Conservation (phyloP, 1,140 invertebrate genomes). For the Aphaenogaster floridana region DNA sequence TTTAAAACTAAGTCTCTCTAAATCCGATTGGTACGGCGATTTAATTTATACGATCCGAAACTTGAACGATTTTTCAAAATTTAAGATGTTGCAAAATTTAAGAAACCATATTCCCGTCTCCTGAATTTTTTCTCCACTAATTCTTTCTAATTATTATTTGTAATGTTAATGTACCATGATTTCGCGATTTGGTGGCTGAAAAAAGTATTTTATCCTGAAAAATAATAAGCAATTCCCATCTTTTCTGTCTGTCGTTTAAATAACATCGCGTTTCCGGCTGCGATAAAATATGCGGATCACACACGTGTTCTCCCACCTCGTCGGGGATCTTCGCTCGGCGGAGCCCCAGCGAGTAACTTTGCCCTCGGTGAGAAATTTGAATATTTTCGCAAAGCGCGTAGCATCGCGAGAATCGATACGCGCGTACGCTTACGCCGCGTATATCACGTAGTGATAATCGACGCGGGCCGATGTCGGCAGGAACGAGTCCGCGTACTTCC, state of each 20-base stretch:
- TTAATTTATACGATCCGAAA: background rate
- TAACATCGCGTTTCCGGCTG: conserved; percentile 7
- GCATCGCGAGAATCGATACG: conserved; percentile 43
- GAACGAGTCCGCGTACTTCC: conserved; percentile 62
- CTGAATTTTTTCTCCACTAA: background rate
- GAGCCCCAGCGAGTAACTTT: background rate
- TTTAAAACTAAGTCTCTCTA: conserved; percentile 9
- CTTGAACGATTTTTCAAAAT: background rate
- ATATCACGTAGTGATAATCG: conserved; percentile 63
- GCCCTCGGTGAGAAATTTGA: conserved; percentile 41
- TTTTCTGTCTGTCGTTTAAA: background rate
- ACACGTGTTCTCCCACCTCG: background rate
- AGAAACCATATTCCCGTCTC: background rate
- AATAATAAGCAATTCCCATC: background rate
- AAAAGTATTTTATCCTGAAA: background rate
- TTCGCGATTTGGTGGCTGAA: background rate
- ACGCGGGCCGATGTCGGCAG: conserved; percentile 33
- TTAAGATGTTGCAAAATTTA: background rate
- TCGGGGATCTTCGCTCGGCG: background rate
- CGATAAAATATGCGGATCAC: conserved; percentile 41
- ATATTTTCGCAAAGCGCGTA: conserved; percentile 46
- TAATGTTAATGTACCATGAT: background rate
- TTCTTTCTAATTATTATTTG: background rate
- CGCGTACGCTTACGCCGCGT: conserved; percentile 23
- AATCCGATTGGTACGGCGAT: background rate